Evolutionary conservation across 2,113 vertebrate species (phyloP).

Genomic region (Phylloscopus trochilus): DNA sequence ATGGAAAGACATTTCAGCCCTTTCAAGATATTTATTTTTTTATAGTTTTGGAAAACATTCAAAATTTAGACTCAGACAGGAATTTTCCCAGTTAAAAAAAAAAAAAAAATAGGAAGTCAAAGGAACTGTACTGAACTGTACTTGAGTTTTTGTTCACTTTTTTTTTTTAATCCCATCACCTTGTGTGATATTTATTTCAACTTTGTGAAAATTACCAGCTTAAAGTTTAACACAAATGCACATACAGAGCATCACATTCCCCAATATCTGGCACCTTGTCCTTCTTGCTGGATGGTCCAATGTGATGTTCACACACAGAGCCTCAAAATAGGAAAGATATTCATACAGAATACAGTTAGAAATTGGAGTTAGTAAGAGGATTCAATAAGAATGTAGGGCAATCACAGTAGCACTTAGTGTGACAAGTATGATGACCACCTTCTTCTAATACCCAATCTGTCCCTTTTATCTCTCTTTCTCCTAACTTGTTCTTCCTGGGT

Average conservation of each 20-base stretch:
- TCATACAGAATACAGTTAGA: neutral
- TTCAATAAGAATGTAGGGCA: neutral
- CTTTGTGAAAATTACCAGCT: neutral
- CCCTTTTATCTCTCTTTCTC: neutral
- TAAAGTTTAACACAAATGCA: neutral
- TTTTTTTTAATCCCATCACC: neutral
- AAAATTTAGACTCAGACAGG: neutral
- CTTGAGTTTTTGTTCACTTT: neutral
- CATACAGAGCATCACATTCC: neutral
- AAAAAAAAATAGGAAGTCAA: neutral
- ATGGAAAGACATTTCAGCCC: neutral
- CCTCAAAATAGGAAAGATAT: neutral
- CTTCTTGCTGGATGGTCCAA: neutral
- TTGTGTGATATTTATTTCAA: neutral
- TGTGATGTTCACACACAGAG: neutral
- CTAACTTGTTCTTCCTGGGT: neutral
- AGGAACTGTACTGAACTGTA: neutral
- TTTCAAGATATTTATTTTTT: neutral
- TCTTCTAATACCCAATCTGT: neutral
- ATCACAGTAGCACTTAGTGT: neutral
- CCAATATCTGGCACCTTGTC: neutral
- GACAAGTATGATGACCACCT: neutral
- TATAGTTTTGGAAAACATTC: neutral
- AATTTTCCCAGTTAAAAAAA: neutral
- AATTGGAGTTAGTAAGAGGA: neutral